These are phyloP conservation scores for Digitonthophagus gazella DNA, from an alignment of 2,888 invertebrate species.

Conservation along the genomic window DNA sequence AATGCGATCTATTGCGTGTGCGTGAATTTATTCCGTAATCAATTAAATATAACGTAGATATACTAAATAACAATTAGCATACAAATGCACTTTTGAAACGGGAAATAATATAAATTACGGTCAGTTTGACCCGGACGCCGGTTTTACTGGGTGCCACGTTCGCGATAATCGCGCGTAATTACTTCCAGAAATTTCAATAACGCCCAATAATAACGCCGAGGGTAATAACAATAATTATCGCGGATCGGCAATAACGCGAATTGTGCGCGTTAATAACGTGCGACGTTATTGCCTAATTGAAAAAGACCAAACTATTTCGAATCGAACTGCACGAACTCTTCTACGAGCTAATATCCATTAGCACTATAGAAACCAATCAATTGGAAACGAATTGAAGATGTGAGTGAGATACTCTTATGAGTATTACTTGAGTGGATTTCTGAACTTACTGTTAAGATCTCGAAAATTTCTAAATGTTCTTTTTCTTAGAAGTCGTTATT, in stretches of 20 bases:
- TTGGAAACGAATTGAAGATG: background rate
- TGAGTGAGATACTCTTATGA: background rate
- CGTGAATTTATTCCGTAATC: slow-evolving; percentile 10
- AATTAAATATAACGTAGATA: slow-evolving; percentile 10
- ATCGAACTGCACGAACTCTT: too few relatives aligned
- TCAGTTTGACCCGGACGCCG: background rate
- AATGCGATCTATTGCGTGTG: slow-evolving; percentile 6
- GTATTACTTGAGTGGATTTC: background rate
- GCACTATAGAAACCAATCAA: background rate
- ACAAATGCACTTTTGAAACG: slow-evolving; percentile 6
- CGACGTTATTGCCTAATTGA: background rate
- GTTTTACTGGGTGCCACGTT: background rate
- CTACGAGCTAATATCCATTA: background rate
- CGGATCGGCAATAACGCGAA: background rate
- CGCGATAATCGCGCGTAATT: slow-evolving; percentile 2
- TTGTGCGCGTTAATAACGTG: slow-evolving; percentile 6
- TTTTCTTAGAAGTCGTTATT: too few relatives aligned
- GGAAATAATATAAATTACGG: slow-evolving; percentile 4
- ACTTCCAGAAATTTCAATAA: slow-evolving; percentile 6
- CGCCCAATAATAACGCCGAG: background rate
- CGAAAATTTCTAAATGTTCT: too few relatives aligned
- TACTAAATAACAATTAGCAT: background rate
- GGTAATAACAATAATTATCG: slow-evolving; percentile 7
- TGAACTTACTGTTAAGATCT: too few relatives aligned
- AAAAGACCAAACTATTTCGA: background rate